Evolutionary conservation across 2,888 invertebrate genomes (phyloP), one percentile per base, ranked within the genome.

Genomic region (Xanthia togata): DNA sequence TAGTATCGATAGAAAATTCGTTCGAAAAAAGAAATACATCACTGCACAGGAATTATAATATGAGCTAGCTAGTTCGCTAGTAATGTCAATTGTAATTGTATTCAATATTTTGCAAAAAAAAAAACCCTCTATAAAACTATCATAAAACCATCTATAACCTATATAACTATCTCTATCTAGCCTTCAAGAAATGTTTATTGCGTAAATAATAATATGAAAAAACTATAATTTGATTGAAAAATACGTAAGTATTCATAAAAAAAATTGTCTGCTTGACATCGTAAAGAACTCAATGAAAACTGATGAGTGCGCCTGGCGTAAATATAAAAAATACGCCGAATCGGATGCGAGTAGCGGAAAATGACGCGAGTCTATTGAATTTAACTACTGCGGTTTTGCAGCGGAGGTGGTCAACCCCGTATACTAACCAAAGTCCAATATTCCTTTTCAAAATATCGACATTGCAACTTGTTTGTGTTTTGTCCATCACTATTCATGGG

Each of bases 401-500:
- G 31, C 2, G 1, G 31, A 1, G 2, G 31, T 31, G 2, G 2
- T 31, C 2, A 31, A 31, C 9, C 17, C n/a, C 41, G 11, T 5
- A 11, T 41, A 20, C 26, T 64, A 41, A 11, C 38, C 38, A 4
- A 47, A 0, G 2, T 41, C 14, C 1, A 17, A n/a, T 20, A 11
- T 38, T 53, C 6, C 6, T 26, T 31, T 14, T 12, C 47, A 5
- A 55, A 14, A 11, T 38, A 71, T 80, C 77, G 83, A 85, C 50
- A 75, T 60, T 31, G n/a, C 11, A n/a, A 26, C 26, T 11, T 47
- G 57, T 53, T 41, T 41, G 69, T 23, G 69, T 23, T 35, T 20
- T 31, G 70, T 17, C 4, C 80, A 70, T 75, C 84, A 78, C 85
- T 85, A 84, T 38, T 64, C 68, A 62, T 81, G 84, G 81, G 87